Evolutionary conservation across 2,888 invertebrate species (phyloP).

Genomic region (Byasa hedistus): DNA sequence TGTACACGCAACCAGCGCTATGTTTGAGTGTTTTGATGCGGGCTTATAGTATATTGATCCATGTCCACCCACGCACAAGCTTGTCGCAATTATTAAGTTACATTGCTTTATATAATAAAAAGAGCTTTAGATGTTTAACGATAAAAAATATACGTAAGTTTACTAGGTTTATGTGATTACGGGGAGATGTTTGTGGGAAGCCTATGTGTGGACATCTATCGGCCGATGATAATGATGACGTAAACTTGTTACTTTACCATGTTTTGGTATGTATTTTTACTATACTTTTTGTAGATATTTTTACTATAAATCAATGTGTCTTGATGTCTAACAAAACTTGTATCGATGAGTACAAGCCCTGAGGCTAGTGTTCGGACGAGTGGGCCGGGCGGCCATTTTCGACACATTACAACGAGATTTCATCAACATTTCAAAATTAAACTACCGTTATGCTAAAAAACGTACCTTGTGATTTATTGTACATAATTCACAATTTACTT

Average conservation of each 20-base stretch:
- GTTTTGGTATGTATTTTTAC: no score
- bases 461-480: constrained; percentile 38
- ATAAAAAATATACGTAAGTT: no score
- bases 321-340: constrained; percentile 7
- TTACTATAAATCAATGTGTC: background rate
- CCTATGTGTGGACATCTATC: no score
- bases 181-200: no score
- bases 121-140: no score
- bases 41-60: constrained; percentile 45
- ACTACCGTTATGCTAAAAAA: constrained; percentile 30
- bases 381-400: constrained; percentile 55
- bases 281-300: no score
- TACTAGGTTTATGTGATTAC: no score
- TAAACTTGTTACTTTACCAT: no score
- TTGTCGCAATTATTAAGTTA: constrained; percentile 45
- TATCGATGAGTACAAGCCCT: constrained; percentile 22
- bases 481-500: constrained; percentile 22
- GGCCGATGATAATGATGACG: no score
- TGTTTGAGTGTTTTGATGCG: constrained; percentile 35
- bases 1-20: constrained; percentile 35
- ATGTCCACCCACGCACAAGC: constrained; percentile 41
- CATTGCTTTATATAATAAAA: background rate
- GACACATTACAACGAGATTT: constrained; percentile 72
- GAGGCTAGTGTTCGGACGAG: constrained; percentile 27
- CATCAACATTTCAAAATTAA: constrained; percentile 63